A percentile compares a stretch with the other conserved stretches of the same genome.
Conservation (phyloP, 2,888 invertebrate species). For the Drosophila tripunctata region DNA sequence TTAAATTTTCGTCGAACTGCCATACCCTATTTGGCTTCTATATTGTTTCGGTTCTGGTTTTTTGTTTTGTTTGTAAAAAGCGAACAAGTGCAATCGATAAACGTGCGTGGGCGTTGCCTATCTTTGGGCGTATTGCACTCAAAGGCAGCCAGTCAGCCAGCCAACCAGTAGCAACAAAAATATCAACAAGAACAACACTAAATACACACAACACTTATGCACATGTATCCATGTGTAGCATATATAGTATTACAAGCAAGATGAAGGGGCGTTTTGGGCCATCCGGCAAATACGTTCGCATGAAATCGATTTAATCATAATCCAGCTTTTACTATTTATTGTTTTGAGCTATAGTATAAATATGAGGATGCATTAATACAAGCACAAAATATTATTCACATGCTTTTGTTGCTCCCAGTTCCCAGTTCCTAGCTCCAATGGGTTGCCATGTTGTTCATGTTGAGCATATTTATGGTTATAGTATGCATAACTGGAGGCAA, state of each 20-base stretch:
- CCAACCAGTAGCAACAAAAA: conserved; percentile 16
- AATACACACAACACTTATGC: conserved; percentile 11
- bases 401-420: conserved; percentile 46
- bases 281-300: conserved; percentile 46
- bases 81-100: conserved; percentile 64
- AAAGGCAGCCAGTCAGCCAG: conserved; percentile 35
- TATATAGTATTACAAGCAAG: conserved; percentile 49
- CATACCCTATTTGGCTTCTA: neutral
- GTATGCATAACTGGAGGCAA: conserved; percentile 78
- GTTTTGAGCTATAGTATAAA: conserved; percentile 80
- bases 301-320: conserved; percentile 81
- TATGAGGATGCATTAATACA: conserved; percentile 77
- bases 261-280: conserved; percentile 20
- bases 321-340: conserved; percentile 80
- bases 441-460: conserved; percentile 33
- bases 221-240: conserved; percentile 1
- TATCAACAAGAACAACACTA: conserved; percentile 5
- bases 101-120: conserved; percentile 63
- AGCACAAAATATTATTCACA: conserved; percentile 73
- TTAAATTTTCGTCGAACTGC: neutral
- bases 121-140: conserved; percentile 65
- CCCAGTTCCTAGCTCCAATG: conserved; percentile 19
- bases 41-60: conserved; percentile 16
- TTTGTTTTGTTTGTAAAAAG: conserved; percentile 13
- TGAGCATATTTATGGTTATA: conserved; percentile 76